These are phyloP conservation scores for Atlantisia rogersi DNA, from an alignment of 2,113 vertebrate species.

Conservation along the genomic window DNA sequence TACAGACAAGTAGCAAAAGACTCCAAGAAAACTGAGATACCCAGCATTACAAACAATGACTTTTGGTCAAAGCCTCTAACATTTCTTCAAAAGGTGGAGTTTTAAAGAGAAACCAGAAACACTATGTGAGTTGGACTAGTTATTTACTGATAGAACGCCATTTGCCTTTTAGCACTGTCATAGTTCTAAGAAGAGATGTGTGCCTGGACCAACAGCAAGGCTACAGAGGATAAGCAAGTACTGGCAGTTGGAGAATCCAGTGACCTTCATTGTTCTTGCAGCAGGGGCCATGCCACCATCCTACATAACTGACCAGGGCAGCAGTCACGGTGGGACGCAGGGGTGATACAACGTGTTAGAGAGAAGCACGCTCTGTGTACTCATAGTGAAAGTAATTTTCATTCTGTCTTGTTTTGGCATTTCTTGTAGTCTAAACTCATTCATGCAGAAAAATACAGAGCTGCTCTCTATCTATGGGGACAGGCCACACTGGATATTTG, in stretches of 20 bases:
- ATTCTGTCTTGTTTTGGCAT: slow-evolving; percentile 8
- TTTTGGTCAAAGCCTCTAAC: neutral
- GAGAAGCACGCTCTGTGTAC: neutral
- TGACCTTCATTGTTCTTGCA: neutral
- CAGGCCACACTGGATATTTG: neutral
- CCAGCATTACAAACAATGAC: neutral
- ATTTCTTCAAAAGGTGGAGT: neutral
- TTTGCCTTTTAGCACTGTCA: neutral
- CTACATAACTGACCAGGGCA: neutral
- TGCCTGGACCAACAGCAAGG: neutral
- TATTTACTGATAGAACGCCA: neutral
- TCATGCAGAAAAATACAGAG: slow-evolving; percentile 10
- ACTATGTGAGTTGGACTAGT: neutral
- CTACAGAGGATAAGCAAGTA: neutral
- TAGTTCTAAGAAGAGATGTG: neutral
- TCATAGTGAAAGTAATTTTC: neutral
- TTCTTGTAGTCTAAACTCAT: neutral
- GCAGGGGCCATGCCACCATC: neutral
- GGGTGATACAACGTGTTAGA: neutral
- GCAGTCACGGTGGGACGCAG: neutral
- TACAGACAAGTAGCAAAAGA: neutral
- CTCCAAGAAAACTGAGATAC: neutral
- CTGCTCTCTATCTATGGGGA: neutral
- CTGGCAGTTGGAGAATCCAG: neutral
- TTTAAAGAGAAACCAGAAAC: neutral